Base-by-base conservation (phyloP, 1,140 invertebrate species). In the Drosophila nannoptera region DNA sequence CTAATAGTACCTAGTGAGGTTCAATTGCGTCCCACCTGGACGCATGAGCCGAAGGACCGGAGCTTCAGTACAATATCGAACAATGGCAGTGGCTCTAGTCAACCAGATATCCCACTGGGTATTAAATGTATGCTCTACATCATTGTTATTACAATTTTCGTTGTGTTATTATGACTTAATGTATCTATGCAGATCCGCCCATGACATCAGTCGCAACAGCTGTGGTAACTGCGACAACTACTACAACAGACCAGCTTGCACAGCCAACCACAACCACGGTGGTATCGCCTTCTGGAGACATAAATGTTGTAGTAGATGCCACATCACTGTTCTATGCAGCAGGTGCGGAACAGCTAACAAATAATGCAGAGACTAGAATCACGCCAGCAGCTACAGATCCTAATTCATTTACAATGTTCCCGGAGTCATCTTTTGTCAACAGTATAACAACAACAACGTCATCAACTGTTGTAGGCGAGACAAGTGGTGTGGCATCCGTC, bases 1-100 rank as follows among this genome's bases (percentile, higher is more conserved):
- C 43, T 43, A 22, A 49, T 86, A 0, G 64, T 72, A 14, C 77
- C 87, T 2, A 75, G 53, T 4, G 87, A 88, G 29, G 60, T 88
- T 12, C 80, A 88, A 36, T 50, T 88, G 29, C 77, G 87, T 11
- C 83, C 87, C 0, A 87, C 69, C 40, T 78, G 77, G 75, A 38
- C 62, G 0, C 38, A 43, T 7, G 36, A 43, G 0, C 4, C 50
- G 9, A 65, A 43, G 31, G 16, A 46, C 6, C 36, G n/a, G 32
- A 29, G 9, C 7, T 16, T 3, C 14, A 58, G 33, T n/a, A 12
- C 49, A 64, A 59, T 53, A 29, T 12, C 38, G 16, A 38, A 14
- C 7, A 46, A 29, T 31, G 53, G 4, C 9, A 48, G 16, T 11
- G 12, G 11, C 4, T 5, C 40, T 14, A 33, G 16, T 14, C 65